Percentiles rank a stretch among this genome's conserved stretches.
phyloP scores from a whole-genome alignment of 2,113 vertebrate genomes.

The Atractosteus spatula region DNA sequence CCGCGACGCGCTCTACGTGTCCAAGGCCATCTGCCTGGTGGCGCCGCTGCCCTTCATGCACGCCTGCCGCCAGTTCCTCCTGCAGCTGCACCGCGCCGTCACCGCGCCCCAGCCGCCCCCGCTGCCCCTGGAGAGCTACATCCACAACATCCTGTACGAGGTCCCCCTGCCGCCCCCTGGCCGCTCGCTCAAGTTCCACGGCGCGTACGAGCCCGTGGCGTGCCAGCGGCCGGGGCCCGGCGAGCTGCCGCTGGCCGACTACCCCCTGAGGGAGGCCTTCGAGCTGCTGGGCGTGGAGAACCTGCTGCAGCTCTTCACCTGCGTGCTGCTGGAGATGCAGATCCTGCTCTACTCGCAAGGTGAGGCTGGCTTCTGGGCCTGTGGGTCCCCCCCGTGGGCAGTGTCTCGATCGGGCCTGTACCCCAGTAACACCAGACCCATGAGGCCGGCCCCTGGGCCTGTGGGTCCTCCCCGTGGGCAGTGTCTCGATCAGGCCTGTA shows the following conservation, averaged over 20 bases:
- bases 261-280: conserved; percentile 81
- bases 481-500: no score
- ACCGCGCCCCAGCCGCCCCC: conserved; percentile 81
- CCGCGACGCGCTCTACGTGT: conserved; percentile 88
- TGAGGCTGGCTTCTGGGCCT: conserved; percentile 41
- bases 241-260: conserved; percentile 88
- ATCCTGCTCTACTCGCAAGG: conserved; percentile 94
- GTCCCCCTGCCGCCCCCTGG: conserved; percentile 90
- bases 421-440: no score
- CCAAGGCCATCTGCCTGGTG: conserved; percentile 92
- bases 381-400: no score
- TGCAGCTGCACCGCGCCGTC: conserved; percentile 86
- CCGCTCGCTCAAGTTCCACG: conserved; percentile 88
- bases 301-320: conserved; percentile 92
- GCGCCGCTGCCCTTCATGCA: conserved; percentile 93
- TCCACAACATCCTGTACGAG: conserved; percentile 94
- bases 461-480: no score
- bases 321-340: conserved; percentile 94
- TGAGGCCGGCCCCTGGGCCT: no score
- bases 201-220: conserved; percentile 88
- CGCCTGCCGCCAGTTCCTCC: conserved; percentile 86
- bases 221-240: conserved; percentile 87
- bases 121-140: conserved; percentile 92
- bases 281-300: conserved; percentile 89
- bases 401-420: no score